Percentiles rank a stretch among this genome's conserved stretches.
Conservation (phyloP, 2,888 invertebrate species). For the Eupithecia vulgata region DNA sequence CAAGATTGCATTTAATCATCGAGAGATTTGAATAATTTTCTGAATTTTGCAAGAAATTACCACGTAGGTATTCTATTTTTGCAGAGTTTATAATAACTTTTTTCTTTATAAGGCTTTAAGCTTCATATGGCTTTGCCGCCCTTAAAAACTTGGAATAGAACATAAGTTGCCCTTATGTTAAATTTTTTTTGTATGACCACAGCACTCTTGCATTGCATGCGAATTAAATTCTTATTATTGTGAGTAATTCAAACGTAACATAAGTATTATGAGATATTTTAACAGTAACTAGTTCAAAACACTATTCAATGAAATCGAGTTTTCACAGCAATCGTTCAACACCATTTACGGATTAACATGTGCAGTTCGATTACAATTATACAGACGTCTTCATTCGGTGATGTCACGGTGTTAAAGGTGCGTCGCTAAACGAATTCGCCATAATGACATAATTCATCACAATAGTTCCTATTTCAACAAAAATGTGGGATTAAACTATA, state of each 20-base stretch:
- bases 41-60: not conserved
- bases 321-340: not conserved
- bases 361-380: not conserved
- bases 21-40: not conserved
- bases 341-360: not conserved
- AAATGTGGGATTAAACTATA: too few species aligned
- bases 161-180: too few species aligned
- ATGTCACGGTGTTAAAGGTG: conserved; percentile 45
- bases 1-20: not conserved
- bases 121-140: too few species aligned
- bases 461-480: conserved; percentile 1
- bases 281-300: not conserved
- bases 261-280: not conserved
- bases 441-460: conserved; percentile 23
- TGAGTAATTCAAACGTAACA: not conserved
- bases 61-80: not conserved
- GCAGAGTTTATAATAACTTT: too few species aligned
- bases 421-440: conserved; percentile 38
- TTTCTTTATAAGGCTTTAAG: too few species aligned
- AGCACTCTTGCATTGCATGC: not conserved
- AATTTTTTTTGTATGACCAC: too few species aligned
- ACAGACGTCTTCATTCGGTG: not conserved
- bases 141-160: too few species aligned
- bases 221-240: too few species aligned
- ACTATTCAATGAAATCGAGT: not conserved